Conservation (phyloP, 2,113 vertebrate genomes). For the Chionodraco myersi region DNA sequence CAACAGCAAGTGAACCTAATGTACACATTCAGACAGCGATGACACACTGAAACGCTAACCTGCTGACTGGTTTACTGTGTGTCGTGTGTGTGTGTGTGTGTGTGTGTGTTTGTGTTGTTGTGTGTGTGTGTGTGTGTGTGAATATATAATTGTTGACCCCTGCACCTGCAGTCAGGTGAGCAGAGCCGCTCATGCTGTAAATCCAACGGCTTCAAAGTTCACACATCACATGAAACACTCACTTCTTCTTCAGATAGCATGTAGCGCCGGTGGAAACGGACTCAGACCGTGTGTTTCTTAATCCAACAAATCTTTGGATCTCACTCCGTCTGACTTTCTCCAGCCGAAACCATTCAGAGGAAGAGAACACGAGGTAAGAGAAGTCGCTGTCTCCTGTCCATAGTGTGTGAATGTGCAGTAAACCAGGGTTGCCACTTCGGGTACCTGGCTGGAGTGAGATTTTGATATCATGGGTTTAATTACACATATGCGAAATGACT, state of each 20-base stretch:
- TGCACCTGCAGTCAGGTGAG: slow-evolving; percentile 59
- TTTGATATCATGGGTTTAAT: too few species aligned
- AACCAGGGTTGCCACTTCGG: too few species aligned
- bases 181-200: slow-evolving; percentile 46
- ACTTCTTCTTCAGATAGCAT: neutral
- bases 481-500: too few species aligned
- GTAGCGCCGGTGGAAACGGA: neutral
- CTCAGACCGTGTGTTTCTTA: neutral
- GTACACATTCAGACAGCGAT: neutral
- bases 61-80: neutral
- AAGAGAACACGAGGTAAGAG: slow-evolving; percentile 17
- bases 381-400: neutral
- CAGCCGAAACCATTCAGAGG: neutral
- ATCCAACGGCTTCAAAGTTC: slow-evolving; percentile 67
- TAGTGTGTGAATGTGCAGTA: neutral
- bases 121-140: slow-evolving; percentile 29
- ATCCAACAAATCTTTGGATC: neutral
- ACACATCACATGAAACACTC: neutral
- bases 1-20: slow-evolving; percentile 10
- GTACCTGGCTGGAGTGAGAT: too few species aligned
- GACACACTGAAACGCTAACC: neutral
- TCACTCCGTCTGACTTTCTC: neutral
- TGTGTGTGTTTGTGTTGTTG: slow-evolving; percentile 13
- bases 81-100: slow-evolving; percentile 19
- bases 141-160: slow-evolving; percentile 42